Percentiles rank a stretch among this genome's conserved stretches.
Conservation (phyloP, 2,888 invertebrate species). For the Labia minor region DNA sequence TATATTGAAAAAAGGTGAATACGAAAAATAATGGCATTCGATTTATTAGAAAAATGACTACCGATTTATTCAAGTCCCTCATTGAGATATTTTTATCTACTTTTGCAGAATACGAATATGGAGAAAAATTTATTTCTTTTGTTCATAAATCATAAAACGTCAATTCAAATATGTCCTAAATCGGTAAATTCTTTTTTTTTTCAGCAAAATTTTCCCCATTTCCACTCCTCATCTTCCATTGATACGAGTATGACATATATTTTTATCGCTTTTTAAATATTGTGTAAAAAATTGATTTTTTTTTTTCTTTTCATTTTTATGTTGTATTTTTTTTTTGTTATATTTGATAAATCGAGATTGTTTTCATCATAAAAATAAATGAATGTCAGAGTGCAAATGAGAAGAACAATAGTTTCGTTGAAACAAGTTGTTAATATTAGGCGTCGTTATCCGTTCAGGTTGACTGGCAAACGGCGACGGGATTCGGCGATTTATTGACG, state of each 20-base stretch:
- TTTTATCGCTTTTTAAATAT: too few species aligned
- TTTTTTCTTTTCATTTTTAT: too few species aligned
- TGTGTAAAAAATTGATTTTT: too few species aligned
- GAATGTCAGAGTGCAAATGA: too few species aligned
- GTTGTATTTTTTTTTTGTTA: too few species aligned
- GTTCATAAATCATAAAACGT: conserved; percentile 2
- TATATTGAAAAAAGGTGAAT: not conserved
- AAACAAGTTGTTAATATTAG: too few species aligned
- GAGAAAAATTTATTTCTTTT: conserved; percentile 4
- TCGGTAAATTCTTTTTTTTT: not conserved
- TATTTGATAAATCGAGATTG: too few species aligned
- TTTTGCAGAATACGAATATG: not conserved
- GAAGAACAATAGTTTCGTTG: too few species aligned
- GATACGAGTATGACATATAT: too few species aligned
- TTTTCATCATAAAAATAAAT: too few species aligned
- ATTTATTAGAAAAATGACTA: not conserved
- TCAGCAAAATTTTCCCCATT: too few species aligned
- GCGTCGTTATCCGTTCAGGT: not conserved
- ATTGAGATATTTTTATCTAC: conserved; percentile 1
- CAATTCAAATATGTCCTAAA: not conserved
- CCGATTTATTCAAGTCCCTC: not conserved
- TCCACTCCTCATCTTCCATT: too few species aligned
- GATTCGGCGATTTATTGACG: not conserved
- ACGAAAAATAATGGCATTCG: not conserved
- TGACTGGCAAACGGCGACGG: not conserved